Percentiles rank a stretch among this genome's conserved stretches.
phyloP scores from a whole-genome alignment of 2,113 vertebrate species.

The Onychostruthus taczanowskii region DNA sequence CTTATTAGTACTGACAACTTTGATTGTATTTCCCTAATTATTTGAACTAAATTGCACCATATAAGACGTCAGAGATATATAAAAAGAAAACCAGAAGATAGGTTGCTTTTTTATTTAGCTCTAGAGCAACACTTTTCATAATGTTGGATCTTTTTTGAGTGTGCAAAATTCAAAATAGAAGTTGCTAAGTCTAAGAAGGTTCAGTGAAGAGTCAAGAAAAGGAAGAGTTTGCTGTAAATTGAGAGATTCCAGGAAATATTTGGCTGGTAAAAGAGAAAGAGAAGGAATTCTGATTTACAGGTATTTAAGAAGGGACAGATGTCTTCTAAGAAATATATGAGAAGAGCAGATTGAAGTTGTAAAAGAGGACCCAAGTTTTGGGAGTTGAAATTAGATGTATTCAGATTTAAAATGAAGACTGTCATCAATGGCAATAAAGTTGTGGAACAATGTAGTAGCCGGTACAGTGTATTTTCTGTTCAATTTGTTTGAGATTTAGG shows the following conservation, averaged over 20 bases:
- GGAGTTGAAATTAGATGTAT: background rate
- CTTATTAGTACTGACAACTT: background rate
- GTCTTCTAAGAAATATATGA: background rate
- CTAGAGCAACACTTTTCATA: background rate
- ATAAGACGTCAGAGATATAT: background rate
- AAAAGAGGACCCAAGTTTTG: background rate
- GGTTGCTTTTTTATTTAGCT: background rate
- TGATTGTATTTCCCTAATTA: background rate
- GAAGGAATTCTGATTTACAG: background rate
- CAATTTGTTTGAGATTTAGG: background rate
- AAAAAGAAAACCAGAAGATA: background rate
- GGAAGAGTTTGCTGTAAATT: background rate
- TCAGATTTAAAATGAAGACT: background rate
- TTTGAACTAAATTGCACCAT: background rate
- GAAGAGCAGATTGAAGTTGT: background rate
- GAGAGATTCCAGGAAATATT: background rate
- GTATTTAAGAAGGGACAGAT: background rate
- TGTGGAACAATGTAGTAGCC: accelerated
- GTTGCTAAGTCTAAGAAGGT: background rate
- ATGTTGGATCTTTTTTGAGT: background rate
- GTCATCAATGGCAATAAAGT: background rate
- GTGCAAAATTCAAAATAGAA: background rate
- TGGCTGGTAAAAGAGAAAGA: background rate
- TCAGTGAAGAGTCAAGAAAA: background rate
- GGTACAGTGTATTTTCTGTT: background rate